A percentile compares a stretch with the other conserved stretches of the same genome.
phyloP scores from a whole-genome alignment of 2,797 vertebrate species.

The Apogon hyalosoma region DNA sequence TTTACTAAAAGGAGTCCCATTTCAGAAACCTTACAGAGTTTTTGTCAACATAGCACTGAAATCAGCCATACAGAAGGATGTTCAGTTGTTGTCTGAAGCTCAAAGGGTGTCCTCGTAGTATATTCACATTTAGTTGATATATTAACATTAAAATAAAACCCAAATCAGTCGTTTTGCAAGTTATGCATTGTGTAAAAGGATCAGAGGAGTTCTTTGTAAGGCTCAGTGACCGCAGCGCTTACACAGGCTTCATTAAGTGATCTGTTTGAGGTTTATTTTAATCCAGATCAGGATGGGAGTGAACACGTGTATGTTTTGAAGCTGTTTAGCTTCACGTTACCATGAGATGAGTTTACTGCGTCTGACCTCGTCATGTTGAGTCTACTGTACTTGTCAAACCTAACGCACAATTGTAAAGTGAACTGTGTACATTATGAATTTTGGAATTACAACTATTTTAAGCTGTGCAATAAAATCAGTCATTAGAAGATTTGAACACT shows the following conservation, averaged over 20 bases:
- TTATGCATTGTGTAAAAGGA: too few relatives aligned
- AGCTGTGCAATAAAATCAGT: constrained; percentile 73
- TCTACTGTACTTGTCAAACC: constrained; percentile 66
- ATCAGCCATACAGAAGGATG: not conserved
- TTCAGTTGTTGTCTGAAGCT: not conserved
- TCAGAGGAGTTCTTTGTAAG: too few relatives aligned
- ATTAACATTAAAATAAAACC: too few relatives aligned
- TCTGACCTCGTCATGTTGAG: constrained; percentile 18
- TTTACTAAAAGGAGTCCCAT: not conserved
- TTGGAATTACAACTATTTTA: constrained; percentile 41
- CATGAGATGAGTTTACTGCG: constrained; percentile 25
- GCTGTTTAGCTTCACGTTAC: constrained; percentile 20
- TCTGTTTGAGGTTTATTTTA: constrained; percentile 29
- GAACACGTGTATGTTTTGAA: not conserved
- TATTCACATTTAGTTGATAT: too few relatives aligned
- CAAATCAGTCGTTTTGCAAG: too few relatives aligned
- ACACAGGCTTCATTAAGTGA: constrained; percentile 13
- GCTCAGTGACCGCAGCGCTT: not conserved
- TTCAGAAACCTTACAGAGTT: constrained; percentile 1
- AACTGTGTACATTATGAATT: constrained; percentile 37
- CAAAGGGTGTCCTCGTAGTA: not conserved
- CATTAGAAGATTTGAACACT: constrained; percentile 16
- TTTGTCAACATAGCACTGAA: not conserved
- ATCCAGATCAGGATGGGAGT: not conserved
- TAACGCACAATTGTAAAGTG: constrained; percentile 61